Percentiles rank a stretch among this genome's conserved stretches.
These are phyloP conservation scores for Gasterosteus nipponicus DNA, from an alignment of 2,113 vertebrate species.

Conservation along the genomic window DNA sequence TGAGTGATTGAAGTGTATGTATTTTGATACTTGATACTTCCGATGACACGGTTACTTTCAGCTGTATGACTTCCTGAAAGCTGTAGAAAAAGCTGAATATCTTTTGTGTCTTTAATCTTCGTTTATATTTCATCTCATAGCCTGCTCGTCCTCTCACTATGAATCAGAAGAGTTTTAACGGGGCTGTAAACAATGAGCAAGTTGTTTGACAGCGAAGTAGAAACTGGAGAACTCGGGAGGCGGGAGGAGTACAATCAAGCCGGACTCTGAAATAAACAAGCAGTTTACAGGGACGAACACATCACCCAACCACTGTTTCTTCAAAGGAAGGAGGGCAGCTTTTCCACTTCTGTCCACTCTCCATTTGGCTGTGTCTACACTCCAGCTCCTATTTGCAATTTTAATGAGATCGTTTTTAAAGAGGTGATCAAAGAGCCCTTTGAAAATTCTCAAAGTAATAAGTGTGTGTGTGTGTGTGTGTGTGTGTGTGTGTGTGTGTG, in stretches of 20 bases:
- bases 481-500: not conserved
- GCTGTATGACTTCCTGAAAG: not conserved
- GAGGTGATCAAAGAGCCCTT: conserved; percentile 68
- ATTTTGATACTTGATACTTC: not conserved
- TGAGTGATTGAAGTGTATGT: not conserved
- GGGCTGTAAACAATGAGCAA: not conserved
- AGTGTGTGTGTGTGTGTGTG: conserved; percentile 43
- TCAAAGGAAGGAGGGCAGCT: conserved; percentile 7
- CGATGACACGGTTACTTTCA: not conserved
- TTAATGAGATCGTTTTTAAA: conserved; percentile 50
- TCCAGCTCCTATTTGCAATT: conserved; percentile 36
- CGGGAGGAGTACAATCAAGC: not conserved
- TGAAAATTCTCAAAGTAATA: conserved; percentile 59
- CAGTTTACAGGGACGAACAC: conserved; percentile 15
- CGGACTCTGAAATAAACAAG: not conserved
- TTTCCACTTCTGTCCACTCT: not conserved
- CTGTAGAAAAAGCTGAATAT: not conserved
- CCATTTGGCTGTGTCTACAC: conserved; percentile 12
- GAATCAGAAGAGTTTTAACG: not conserved
- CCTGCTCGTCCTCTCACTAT: not conserved
- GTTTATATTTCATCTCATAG: not conserved
- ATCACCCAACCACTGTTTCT: conserved; percentile 15
- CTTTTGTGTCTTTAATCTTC: not conserved
- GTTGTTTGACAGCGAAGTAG: not conserved
- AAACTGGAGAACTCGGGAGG: not conserved